These are phyloP conservation scores for Cyphomyrus plagiostoma DNA, from an alignment of 2,113 vertebrate species.

Conservation along the genomic window DNA sequence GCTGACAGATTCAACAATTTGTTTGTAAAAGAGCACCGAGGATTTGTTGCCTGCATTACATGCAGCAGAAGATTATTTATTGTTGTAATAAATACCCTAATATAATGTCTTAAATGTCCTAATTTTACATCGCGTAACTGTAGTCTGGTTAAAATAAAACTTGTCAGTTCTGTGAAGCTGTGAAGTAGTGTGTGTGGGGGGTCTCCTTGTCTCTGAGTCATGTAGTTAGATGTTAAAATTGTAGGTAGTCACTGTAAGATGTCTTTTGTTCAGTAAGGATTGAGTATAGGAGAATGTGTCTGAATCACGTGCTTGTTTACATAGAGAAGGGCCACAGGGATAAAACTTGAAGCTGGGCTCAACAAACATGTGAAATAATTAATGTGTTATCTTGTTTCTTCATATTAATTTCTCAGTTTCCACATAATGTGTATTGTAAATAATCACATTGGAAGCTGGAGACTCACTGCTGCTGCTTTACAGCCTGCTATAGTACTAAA, in stretches of 20 bases:
- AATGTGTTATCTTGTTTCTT: background rate
- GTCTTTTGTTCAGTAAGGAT: background rate
- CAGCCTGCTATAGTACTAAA: too few relatives aligned
- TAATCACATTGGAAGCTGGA: background rate
- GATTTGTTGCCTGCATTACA: background rate
- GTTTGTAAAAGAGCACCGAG: background rate
- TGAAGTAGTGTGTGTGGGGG: too few relatives aligned
- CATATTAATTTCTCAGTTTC: background rate
- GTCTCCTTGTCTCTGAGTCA: background rate
- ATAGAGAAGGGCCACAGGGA: background rate
- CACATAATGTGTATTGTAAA: background rate
- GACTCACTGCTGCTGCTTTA: background rate
- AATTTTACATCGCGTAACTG: background rate
- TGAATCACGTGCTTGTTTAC: slow-evolving; percentile 22
- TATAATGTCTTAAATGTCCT: background rate
- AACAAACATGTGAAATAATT: background rate
- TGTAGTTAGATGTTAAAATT: background rate
- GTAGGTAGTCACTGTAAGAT: background rate
- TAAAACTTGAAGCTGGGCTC: background rate
- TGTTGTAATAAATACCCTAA: background rate
- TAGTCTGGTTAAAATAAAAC: background rate
- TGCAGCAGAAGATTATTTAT: background rate
- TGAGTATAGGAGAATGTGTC: slow-evolving; percentile 20
- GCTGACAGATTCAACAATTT: slow-evolving; percentile 4
- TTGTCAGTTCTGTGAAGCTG: background rate